phyloP scores from a whole-genome alignment of 1,140 invertebrate species.

The Berghia stephanieae region DNA sequence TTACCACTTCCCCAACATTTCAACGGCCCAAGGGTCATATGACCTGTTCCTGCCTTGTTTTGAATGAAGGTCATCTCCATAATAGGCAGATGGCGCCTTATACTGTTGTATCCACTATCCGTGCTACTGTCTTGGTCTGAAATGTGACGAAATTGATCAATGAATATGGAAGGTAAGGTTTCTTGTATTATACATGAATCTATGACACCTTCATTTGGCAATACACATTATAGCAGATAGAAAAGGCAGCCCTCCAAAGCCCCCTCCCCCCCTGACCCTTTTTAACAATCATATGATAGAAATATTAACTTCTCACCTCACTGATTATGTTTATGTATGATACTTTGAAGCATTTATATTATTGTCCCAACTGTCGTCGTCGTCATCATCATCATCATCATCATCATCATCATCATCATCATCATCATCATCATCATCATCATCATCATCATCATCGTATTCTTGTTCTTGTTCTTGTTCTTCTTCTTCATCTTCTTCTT shows the following conservation, averaged over 20 bases:
- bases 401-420: slow-evolving; percentile 2
- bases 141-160: no score
- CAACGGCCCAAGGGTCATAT: slow-evolving; percentile 87
- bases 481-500: not conserved
- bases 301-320: no score
- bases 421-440: slow-evolving; percentile 2
- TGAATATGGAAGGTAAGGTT: no score
- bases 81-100: slow-evolving; percentile 83
- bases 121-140: slow-evolving; percentile 81
- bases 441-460: not conserved
- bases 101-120: slow-evolving; percentile 85
- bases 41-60: slow-evolving; percentile 83
- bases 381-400: slow-evolving; percentile 2
- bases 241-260: not conserved
- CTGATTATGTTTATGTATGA: no score
- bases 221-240: not conserved
- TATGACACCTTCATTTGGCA: no score
- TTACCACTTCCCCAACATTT: slow-evolving; percentile 94
- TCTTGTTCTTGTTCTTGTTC: not conserved
- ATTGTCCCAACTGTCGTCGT: no score
- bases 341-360: no score
- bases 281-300: no score
- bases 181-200: no score
- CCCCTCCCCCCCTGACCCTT: not conserved
- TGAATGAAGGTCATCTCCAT: slow-evolving; percentile 90